phyloP scores from a whole-genome alignment of 2,113 vertebrate genomes.

The Geococcyx californianus region DNA sequence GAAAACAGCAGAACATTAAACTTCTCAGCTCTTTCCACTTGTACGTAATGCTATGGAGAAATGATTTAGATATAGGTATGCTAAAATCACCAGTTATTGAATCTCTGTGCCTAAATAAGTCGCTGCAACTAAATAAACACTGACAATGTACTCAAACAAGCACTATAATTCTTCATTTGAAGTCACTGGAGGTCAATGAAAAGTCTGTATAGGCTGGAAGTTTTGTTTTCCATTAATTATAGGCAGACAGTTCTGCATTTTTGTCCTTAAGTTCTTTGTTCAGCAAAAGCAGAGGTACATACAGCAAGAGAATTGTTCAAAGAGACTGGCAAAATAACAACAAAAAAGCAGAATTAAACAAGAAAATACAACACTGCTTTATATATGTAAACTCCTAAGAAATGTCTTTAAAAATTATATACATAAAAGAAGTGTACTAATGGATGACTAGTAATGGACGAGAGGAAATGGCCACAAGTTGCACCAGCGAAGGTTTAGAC shows the following conservation, averaged over 20 bases:
- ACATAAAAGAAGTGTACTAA: background rate
- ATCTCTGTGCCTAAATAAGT: background rate
- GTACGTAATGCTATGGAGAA: background rate
- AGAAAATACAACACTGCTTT: background rate
- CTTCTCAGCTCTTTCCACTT: background rate
- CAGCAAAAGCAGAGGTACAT: background rate
- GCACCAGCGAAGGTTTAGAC: too few species aligned
- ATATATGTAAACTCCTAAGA: background rate
- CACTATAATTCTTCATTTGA: slow-evolving; percentile 58
- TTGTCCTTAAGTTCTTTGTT: slow-evolving; percentile 28
- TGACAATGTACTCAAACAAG: slow-evolving; percentile 41
- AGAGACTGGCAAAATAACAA: slow-evolving; percentile 6
- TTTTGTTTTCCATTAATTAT: slow-evolving; percentile 49
- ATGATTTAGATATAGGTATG: slow-evolving; percentile 7
- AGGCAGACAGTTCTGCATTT: background rate
- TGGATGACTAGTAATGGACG: background rate
- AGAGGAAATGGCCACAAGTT: too few species aligned
- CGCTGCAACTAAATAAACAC: slow-evolving; percentile 10
- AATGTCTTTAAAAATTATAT: background rate
- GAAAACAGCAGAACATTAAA: background rate
- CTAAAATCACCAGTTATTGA: slow-evolving; percentile 29
- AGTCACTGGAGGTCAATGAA: slow-evolving; percentile 38
- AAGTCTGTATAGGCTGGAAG: slow-evolving; percentile 42
- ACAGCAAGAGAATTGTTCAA: background rate
- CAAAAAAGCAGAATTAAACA: background rate